Percentiles rank a stretch among this genome's conserved stretches.
These are phyloP conservation scores for Garra rufa DNA, from an alignment of 2,113 vertebrate genomes.

Conservation along the genomic window DNA sequence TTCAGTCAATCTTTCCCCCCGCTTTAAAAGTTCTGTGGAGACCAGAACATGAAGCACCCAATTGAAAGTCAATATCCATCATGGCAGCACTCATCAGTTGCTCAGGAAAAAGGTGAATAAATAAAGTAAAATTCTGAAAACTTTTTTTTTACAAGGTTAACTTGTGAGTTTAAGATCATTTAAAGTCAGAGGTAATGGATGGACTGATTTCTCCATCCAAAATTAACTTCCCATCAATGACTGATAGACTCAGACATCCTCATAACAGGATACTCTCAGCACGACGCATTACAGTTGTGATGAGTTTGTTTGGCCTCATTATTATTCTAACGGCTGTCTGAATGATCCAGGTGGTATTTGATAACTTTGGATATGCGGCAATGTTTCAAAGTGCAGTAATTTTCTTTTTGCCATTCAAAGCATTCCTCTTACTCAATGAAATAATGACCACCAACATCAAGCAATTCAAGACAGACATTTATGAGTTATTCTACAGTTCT, in stretches of 20 bases:
- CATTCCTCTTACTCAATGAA: neutral
- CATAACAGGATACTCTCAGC: neutral
- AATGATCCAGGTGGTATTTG: constrained; percentile 35
- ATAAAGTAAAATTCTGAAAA: neutral
- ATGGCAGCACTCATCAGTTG: too few relatives aligned
- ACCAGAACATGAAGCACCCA: too few relatives aligned
- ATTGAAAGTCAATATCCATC: too few relatives aligned
- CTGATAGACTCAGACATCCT: neutral
- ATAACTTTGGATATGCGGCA: neutral
- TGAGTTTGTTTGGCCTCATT: constrained; percentile 28
- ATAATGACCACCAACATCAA: constrained; percentile 18
- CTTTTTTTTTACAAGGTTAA: neutral
- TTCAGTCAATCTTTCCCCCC: too few relatives aligned
- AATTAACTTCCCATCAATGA: constrained; percentile 10
- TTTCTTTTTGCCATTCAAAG: constrained; percentile 17
- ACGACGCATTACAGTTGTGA: neutral
- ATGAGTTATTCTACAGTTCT: neutral
- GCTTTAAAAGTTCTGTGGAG: too few relatives aligned
- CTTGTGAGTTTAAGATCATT: neutral
- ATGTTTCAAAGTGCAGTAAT: neutral
- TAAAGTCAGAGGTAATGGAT: neutral
- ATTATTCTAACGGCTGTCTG: constrained; percentile 8
- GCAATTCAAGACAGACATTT: neutral
- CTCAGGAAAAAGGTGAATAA: neutral
- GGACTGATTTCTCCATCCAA: neutral